Conservation (phyloP, 1,140 invertebrate genomes). For the Meloidogyne chitwoodi region DNA sequence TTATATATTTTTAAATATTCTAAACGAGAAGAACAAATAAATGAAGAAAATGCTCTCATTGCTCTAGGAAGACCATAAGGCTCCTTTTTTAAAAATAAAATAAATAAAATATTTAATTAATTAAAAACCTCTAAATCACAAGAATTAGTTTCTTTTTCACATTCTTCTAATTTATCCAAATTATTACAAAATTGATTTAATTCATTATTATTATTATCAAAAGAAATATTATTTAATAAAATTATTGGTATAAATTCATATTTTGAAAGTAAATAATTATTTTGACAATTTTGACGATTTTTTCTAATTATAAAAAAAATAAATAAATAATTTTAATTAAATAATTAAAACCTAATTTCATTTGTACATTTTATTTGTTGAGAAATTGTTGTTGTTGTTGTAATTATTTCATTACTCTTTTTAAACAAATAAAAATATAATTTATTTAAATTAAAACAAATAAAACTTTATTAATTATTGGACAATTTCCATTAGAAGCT, state of each 20-base stretch:
- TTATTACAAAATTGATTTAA: slow-evolving; percentile 8
- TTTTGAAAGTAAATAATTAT: slow-evolving; percentile 23
- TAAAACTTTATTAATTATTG: slow-evolving; percentile 1
- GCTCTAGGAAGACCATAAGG: neutral
- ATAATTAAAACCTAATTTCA: slow-evolving; percentile 7
- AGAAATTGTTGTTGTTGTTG: neutral
- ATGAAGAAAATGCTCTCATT: neutral
- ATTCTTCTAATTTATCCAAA: slow-evolving; percentile 10
- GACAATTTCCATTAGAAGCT: slow-evolving; percentile 46
- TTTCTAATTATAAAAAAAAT: neutral
- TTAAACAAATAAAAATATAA: neutral
- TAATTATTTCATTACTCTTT: neutral
- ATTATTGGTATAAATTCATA: slow-evolving; percentile 33
- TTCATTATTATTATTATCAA: neutral
- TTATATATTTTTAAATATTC: slow-evolving; percentile 4
- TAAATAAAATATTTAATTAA: neutral
- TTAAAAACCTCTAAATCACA: neutral
- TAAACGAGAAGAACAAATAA: slow-evolving; percentile 9
- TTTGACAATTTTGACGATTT: slow-evolving; percentile 1
- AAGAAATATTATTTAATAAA: slow-evolving; percentile 12
- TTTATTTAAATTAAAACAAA: neutral
- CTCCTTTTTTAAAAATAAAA: neutral
- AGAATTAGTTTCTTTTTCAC: neutral
- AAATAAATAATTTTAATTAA: neutral
- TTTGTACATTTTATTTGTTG: slow-evolving; percentile 23